Conservation (phyloP, 2,113 vertebrate genomes). For the Microtus pennsylvanicus region DNA sequence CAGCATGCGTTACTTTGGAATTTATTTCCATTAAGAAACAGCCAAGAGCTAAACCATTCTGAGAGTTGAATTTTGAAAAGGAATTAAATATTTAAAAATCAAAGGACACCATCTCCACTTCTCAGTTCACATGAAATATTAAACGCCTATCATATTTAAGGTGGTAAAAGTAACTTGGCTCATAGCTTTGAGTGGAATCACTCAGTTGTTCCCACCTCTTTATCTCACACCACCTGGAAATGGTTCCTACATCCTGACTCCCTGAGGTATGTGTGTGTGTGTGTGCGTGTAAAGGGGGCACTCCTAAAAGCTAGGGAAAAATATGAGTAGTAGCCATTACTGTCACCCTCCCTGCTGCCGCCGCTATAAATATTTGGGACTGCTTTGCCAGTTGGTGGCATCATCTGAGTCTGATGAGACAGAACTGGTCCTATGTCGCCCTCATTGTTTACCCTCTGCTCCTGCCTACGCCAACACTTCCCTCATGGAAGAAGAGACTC, state of each 20-base stretch:
- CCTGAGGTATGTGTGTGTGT: not conserved
- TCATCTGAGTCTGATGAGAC: not conserved
- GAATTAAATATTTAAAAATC: constrained; percentile 20
- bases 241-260: not conserved
- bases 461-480: not conserved
- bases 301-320: not conserved
- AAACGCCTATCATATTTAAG: not conserved
- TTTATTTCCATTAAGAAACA: not conserved
- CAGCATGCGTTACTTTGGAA: not conserved
- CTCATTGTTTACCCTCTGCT: not conserved
- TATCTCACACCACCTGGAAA: not conserved
- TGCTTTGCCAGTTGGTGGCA: not conserved
- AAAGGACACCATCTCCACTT: not conserved
- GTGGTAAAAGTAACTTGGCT: not conserved
- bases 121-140: not conserved
- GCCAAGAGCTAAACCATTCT: not conserved
- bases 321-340: not conserved
- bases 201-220: not conserved
- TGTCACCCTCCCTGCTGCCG: not conserved
- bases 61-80: constrained; percentile 17
- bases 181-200: not conserved
- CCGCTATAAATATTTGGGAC: not conserved
- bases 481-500: not conserved
- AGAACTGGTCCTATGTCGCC: not conserved
- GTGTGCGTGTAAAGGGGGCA: rapidly evolving